Evolutionary conservation across 35 echinoderm and acorn worm genomes (phyloP), one percentile per base, ranked within the genome.

Genomic region (Holothuria glaberrima): DNA sequence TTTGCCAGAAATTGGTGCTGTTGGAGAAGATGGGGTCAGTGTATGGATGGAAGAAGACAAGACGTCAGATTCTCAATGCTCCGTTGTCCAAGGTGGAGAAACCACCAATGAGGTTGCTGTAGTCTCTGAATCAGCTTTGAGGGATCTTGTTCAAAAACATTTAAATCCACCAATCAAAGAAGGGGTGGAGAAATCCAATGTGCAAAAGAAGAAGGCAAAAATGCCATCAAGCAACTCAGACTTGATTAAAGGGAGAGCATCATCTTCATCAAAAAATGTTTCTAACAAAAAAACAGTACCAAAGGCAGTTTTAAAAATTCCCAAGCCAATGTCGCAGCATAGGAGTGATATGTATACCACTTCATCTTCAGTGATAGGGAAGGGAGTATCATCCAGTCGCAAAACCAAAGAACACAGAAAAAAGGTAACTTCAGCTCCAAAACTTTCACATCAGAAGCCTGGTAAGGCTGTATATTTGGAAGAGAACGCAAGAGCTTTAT

Each of bases 301-400:
- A 24, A 78, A 78, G 41, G 21, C 44, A n/a, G 74, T 48, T 27
- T 30, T 78, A 25, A 78, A 35, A 78, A n/a, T 78, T 21, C 38
- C 74, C 9, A 78, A 50, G 46, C 38, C 74, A 28, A 38, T 48
- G 20, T 78, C 74, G 7, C 18, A 41, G 22, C 74, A 78, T n/a
- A 48, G n/a, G 44, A 78, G 74, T n/a, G 10, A 9, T 12, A 78
- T 78, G 38, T 78, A 78, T 33, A 78, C 44, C 24, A 78, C 74
- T 41, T 78, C 74, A 26, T 78, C 74, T 0, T 78, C 74, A 4
- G 74, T 48, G 18, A 78, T 78, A 12, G 74, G 74, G 7, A 78
- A 78, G 44, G 44, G 74, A 28, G 5, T 52, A 41, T 48, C 21
- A 78, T 24, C n/a, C 25, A 16, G 69, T 31, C 30, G 34, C 9